Evolutionary conservation across 2,888 invertebrate genomes (phyloP), one percentile per base, ranked within the genome.

Genomic region (Sipha maydis): DNA sequence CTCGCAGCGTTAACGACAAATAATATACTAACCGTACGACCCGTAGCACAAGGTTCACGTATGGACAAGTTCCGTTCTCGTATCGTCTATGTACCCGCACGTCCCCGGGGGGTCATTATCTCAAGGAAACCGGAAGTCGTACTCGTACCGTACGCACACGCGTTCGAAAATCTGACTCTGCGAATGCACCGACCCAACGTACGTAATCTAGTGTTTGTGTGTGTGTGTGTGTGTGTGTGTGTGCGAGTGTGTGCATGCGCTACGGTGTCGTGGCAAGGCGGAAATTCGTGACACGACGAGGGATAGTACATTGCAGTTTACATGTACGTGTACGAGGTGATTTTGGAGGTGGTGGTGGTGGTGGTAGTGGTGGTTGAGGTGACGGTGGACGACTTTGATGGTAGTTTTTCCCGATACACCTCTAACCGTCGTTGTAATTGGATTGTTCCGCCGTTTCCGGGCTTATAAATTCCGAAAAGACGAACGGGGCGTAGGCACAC

Each of bases 401-500:
- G n/a, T 69, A 69, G n/a, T 28, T 61, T 61, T 61, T 61, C 61
- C 61, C 61, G 61, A 61, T 61, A 25, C 25, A 69, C 69, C 69
- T 69, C 25, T 25, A 41, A 21, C 14, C 21, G 31, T 48, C 38
- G 28, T 28, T 25, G 85, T 80, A 88, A 80, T 88, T 80, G 73
- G 86, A 88, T 88, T 88, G 73, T 88, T 73, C 71, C 86, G 54
- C 21, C 48, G 54, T 54, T 86, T 80, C 79, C 86, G 73, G 78
- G 38, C 31, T 54, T 54, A 76, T 41, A 61, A 61, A 61, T 61
- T 76, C 61, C 5, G 75, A 56, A 38, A 75, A 83, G 83, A 73
- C 83, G 75, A 61, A 84, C 28, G 83, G 54, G 56, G 34, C 21
- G 73, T 69, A 56, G 25, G 21, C 3, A 48, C 31, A 34, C n/a